phyloP scores from a whole-genome alignment of 1,140 invertebrate species.

The Paramacrobiotus metropolitanus region DNA sequence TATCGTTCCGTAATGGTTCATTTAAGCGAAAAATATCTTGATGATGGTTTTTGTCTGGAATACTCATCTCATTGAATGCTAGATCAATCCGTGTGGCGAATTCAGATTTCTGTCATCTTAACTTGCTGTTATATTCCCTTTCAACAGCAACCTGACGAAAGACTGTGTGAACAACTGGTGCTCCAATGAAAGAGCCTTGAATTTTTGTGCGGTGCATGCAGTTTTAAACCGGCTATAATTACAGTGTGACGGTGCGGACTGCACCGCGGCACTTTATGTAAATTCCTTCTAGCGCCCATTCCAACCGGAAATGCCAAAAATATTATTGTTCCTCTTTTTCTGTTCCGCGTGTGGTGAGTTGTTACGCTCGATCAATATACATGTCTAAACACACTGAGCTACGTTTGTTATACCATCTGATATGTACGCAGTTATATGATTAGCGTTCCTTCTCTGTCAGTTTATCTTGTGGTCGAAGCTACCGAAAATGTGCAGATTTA shows the following conservation, averaged over 20 bases:
- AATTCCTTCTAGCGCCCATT: neutral
- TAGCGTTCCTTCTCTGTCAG: too few relatives aligned
- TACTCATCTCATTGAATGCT: neutral
- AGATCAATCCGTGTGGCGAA: neutral
- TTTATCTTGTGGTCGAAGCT: too few relatives aligned
- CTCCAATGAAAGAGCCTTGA: neutral
- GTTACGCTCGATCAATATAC: neutral
- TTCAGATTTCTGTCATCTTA: neutral
- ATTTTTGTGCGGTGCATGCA: neutral
- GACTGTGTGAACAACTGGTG: neutral
- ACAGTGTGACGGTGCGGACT: neutral
- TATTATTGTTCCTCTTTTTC: too few relatives aligned
- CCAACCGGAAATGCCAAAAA: neutral
- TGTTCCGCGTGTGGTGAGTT: too few relatives aligned
- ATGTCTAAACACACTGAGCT: too few relatives aligned
- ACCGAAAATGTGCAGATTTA: too few relatives aligned
- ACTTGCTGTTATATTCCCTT: neutral
- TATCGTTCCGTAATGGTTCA: too few relatives aligned
- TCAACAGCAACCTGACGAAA: neutral
- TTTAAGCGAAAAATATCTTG: too few relatives aligned
- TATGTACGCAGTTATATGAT: too few relatives aligned
- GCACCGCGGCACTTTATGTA: neutral
- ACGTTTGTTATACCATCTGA: too few relatives aligned
- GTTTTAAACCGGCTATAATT: neutral
- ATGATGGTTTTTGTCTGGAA: too few relatives aligned